A percentile compares a stretch with the other conserved stretches of the same genome.
Evolutionary conservation across 2,888 invertebrate species (phyloP).

Genomic region (Ochropleura plecta): DNA sequence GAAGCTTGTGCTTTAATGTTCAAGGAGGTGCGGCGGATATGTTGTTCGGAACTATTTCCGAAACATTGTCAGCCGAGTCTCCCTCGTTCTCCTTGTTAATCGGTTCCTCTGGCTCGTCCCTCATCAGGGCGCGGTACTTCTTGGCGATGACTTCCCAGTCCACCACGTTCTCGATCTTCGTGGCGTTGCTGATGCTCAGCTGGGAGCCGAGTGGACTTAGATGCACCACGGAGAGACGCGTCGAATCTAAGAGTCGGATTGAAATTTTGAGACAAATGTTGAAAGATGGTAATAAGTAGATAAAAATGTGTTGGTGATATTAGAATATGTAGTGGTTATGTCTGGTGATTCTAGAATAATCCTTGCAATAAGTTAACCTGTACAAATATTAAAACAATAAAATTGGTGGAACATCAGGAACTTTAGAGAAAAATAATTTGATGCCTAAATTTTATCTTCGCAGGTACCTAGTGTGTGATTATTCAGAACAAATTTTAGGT

Average conservation of each 20-base stretch:
- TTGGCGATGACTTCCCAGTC: constrained; percentile 98
- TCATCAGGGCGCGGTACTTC: constrained; percentile 94
- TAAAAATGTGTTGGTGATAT: neutral
- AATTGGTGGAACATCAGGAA: neutral
- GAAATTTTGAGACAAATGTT: neutral
- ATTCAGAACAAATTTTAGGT: neutral
- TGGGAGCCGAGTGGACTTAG: constrained; percentile 96
- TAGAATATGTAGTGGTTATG: neutral
- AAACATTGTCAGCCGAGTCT: constrained; percentile 84
- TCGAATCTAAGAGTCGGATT: constrained; percentile 90
- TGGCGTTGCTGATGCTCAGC: constrained; percentile 94
- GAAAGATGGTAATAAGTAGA: neutral
- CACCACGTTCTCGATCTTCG: constrained; percentile 96
- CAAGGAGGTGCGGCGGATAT: constrained; percentile 83
- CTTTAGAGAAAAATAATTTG: neutral
- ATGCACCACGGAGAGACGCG: constrained; percentile 94
- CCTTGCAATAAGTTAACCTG: neutral
- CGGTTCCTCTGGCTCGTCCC: constrained; percentile 86
- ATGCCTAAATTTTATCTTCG: neutral
- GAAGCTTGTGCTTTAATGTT: constrained; percentile 53
- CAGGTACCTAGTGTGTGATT: neutral
- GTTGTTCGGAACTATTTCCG: constrained; percentile 86
- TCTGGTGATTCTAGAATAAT: neutral
- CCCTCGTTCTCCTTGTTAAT: constrained; percentile 82
- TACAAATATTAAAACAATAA: neutral